A percentile compares a stretch with the other conserved stretches of the same genome.
These are phyloP conservation scores for Tretioscincus oriximinensis DNA, from an alignment of 2,113 vertebrate species.

Conservation along the genomic window DNA sequence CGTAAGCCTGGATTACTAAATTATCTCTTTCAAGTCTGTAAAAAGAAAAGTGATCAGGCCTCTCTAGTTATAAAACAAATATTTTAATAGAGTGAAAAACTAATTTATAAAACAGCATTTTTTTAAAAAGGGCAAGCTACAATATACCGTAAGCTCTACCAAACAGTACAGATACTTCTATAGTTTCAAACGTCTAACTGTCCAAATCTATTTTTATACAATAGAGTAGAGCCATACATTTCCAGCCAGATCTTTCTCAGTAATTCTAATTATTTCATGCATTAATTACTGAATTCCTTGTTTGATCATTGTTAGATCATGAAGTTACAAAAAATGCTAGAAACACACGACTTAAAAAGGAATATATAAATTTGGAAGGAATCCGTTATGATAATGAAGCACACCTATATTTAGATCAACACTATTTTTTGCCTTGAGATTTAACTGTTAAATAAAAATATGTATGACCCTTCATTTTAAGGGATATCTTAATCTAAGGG, in stretches of 20 bases:
- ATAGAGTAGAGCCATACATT: background rate
- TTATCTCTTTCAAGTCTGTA: conserved; percentile 30
- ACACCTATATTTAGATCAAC: conserved; percentile 16
- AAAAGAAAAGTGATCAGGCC: conserved; percentile 27
- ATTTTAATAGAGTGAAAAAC: conserved; percentile 1
- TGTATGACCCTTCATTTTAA: background rate
- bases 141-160: background rate
- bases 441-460: background rate
- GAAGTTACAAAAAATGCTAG: background rate
- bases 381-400: conserved; percentile 3
- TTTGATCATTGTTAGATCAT: background rate
- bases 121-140: background rate
- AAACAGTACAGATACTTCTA: conserved; percentile 17
- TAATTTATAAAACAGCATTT: background rate
- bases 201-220: conserved; percentile 2
- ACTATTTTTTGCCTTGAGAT: conserved; percentile 36
- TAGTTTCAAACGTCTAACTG: conserved; percentile 22
- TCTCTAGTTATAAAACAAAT: background rate
- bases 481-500: background rate
- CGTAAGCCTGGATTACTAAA: conserved; percentile 22
- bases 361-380: no score
- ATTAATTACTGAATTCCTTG: background rate
- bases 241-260: background rate
- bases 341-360: no score
- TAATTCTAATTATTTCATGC: background rate